Evolutionary conservation across 2,888 invertebrate genomes (phyloP).

Genomic region (Drosophila birchii): DNA sequence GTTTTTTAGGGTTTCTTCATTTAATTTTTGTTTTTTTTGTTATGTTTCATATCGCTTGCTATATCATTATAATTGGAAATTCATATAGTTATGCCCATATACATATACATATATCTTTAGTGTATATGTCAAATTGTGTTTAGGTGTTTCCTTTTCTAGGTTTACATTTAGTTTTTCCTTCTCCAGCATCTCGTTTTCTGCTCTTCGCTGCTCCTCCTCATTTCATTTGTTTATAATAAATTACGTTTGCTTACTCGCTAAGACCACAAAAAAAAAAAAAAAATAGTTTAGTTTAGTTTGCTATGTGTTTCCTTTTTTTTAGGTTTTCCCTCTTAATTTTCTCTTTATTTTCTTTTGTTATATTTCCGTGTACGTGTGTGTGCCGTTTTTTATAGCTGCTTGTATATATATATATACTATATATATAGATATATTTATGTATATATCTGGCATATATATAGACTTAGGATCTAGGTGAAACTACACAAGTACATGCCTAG

Average conservation of each 20-base stretch:
- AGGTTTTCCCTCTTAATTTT: neutral
- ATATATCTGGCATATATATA: slow-evolving; percentile 37
- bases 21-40: slow-evolving; percentile 15
- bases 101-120: slow-evolving; percentile 38
- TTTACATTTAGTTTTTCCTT: slow-evolving; percentile 69
- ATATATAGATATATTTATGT: too few relatives aligned
- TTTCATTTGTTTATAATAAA: slow-evolving; percentile 67
- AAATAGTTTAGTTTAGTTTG: slow-evolving; percentile 71
- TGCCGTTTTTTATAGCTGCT: slow-evolving; percentile 56
- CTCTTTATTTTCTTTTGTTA: neutral
- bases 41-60: slow-evolving; percentile 35
- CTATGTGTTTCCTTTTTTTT: slow-evolving; percentile 29
- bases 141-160: slow-evolving; percentile 61
- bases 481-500: slow-evolving; percentile 76
- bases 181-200: slow-evolving; percentile 37
- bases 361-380: slow-evolving; percentile 37
- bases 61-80: slow-evolving; percentile 48
- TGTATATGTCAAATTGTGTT: slow-evolving; percentile 61
- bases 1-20: slow-evolving; percentile 20
- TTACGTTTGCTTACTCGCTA: slow-evolving; percentile 74
- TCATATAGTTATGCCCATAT: slow-evolving; percentile 54
- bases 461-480: slow-evolving; percentile 65
- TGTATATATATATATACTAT: slow-evolving; percentile 12
- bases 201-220: slow-evolving; percentile 6
- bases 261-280: slow-evolving; percentile 73